Conservation (phyloP, 1,140 invertebrate genomes). For the Oncopodura yosiiana region DNA sequence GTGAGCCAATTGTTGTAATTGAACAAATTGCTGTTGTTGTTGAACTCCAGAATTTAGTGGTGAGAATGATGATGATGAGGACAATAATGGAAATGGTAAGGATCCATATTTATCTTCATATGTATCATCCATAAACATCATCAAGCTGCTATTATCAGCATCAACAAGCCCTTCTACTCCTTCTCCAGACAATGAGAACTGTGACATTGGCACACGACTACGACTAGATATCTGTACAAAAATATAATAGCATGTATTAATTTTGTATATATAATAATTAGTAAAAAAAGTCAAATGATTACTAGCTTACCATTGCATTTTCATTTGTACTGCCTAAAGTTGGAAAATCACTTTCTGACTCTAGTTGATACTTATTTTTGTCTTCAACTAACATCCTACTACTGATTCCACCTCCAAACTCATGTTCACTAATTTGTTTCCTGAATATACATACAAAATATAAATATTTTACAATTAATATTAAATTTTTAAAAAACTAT, state of each 20-base stretch:
- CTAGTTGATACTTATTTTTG: slow-evolving; percentile 25
- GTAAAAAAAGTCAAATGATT: neutral
- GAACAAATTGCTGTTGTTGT: too few species aligned
- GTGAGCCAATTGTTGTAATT: too few species aligned
- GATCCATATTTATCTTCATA: too few species aligned
- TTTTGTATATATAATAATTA: neutral
- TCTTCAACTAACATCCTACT: neutral
- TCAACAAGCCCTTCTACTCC: neutral
- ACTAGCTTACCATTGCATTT: slow-evolving; percentile 4
- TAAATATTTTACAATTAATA: neutral
- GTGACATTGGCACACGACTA: slow-evolving; percentile 20
- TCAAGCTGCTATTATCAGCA: neutral
- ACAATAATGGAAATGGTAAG: too few species aligned
- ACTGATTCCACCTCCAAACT: neutral
- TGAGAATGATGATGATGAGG: too few species aligned
- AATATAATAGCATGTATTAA: neutral
- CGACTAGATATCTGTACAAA: slow-evolving; percentile 27
- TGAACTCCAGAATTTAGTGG: too few species aligned
- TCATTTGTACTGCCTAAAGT: slow-evolving; percentile 26
- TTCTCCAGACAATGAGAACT: neutral
- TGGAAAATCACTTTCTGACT: slow-evolving; percentile 32
- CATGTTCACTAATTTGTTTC: neutral
- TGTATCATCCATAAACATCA: neutral
- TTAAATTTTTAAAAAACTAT: neutral
- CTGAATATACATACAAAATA: neutral